phyloP scores from a whole-genome alignment of 2,113 vertebrate genomes.

The Chloebia gouldiae region DNA sequence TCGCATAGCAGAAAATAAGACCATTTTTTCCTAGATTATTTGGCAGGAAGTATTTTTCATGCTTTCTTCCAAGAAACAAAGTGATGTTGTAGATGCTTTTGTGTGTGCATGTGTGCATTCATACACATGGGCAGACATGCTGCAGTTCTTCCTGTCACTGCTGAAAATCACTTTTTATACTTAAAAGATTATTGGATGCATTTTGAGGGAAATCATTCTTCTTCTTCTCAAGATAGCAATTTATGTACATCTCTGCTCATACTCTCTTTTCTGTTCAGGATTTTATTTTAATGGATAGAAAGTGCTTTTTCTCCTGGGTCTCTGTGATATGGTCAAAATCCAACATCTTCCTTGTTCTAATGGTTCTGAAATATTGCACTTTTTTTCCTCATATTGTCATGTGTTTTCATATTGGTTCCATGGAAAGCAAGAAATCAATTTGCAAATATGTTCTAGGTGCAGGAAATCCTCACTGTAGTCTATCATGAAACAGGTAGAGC shows the following conservation, averaged over 20 bases:
- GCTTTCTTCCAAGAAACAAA: neutral
- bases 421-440: neutral
- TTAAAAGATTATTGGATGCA: neutral
- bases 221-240: neutral
- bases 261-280: neutral
- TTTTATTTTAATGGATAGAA: neutral
- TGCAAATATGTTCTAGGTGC: neutral
- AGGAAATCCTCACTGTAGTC: neutral
- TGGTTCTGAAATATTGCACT: neutral
- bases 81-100: neutral
- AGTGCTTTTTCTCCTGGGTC: neutral
- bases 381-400: neutral
- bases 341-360: neutral
- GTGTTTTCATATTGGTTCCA: neutral
- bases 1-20: neutral
- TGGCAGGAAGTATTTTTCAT: neutral
- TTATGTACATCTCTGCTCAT: neutral
- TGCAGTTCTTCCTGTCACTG: neutral
- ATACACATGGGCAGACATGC: accelerated
- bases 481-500: neutral
- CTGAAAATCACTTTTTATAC: neutral
- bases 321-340: neutral
- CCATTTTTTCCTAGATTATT: neutral
- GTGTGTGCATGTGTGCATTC: neutral
- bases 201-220: neutral